These are phyloP conservation scores for Littorina saxatilis DNA, from an alignment of 1,140 invertebrate genomes.

Conservation along the genomic window DNA sequence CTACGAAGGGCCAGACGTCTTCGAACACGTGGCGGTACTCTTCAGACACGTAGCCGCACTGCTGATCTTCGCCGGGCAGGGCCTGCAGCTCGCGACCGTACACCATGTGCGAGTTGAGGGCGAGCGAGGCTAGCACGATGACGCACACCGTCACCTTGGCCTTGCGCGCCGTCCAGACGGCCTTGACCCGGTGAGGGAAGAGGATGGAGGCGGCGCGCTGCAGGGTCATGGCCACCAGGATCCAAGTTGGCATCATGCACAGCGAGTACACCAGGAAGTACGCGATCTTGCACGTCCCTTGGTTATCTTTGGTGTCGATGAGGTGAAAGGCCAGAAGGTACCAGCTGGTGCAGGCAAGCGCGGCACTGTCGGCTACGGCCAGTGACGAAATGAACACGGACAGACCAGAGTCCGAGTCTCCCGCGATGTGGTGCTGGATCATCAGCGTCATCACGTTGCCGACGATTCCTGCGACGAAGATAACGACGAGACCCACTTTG, in stretches of 20 bases:
- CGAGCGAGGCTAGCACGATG: background rate
- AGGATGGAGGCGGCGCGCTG: slow-evolving; percentile 21
- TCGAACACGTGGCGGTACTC: slow-evolving; percentile 39
- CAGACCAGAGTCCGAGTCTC: background rate
- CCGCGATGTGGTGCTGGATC: background rate
- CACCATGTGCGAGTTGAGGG: slow-evolving; percentile 18
- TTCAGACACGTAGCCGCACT: background rate
- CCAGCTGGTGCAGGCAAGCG: background rate
- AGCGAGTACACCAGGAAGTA: background rate
- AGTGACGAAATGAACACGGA: slow-evolving; percentile 7
- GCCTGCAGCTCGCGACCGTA: background rate
- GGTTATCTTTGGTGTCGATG: background rate
- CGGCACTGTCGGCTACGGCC: slow-evolving; percentile 2
- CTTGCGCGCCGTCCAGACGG: background rate
- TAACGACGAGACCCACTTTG: background rate
- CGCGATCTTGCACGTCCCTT: background rate
- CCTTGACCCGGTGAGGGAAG: background rate
- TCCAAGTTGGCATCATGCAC: background rate
- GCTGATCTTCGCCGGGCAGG: background rate
- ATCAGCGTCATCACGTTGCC: slow-evolving; percentile 12
- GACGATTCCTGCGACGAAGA: background rate
- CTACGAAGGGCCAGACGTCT: slow-evolving; percentile 51
- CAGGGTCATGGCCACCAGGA: slow-evolving; percentile 30
- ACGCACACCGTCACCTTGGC: background rate
- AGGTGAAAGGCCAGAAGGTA: background rate